These are phyloP conservation scores for Apostichopus japonicus DNA, from an alignment of 35 echinoderm and acorn worm genomes.

Conservation along the genomic window DNA sequence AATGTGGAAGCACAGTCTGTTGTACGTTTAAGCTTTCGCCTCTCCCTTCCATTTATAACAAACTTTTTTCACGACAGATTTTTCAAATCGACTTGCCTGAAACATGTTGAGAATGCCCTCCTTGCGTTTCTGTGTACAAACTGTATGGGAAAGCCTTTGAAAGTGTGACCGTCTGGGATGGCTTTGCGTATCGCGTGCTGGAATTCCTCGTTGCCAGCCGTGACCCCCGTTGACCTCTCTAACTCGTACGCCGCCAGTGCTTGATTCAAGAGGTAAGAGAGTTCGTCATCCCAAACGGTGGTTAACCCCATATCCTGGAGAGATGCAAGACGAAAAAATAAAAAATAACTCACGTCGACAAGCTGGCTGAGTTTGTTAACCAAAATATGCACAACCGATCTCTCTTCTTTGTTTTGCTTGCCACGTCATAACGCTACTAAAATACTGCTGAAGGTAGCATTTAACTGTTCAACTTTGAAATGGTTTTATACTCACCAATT, in stretches of 20 bases:
- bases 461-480: no score
- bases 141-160: conserved; percentile 98
- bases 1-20: no score
- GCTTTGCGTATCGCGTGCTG: conserved; percentile 89
- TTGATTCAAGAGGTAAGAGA: conserved; percentile 87
- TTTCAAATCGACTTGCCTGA: conserved; percentile 60
- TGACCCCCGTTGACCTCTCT: conserved; percentile 79
- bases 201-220: conserved; percentile 93
- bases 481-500: no score
- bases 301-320: conserved; percentile 88
- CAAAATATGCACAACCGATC: no score
- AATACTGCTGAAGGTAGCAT: no score
- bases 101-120: conserved; percentile 85
- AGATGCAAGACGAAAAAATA: neutral
- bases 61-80: neutral
- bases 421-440: no score
- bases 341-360: no score
- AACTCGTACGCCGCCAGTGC: conserved; percentile 91
- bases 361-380: no score
- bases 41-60: no score
- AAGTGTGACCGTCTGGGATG: conserved; percentile 97
- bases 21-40: no score
- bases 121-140: conserved; percentile 93
- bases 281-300: conserved; percentile 88
- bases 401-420: no score